Percentiles rank a stretch among this genome's conserved stretches.
Evolutionary conservation across 2,888 invertebrate species (phyloP).

Genomic region (Lasioglossum marginatum): DNA sequence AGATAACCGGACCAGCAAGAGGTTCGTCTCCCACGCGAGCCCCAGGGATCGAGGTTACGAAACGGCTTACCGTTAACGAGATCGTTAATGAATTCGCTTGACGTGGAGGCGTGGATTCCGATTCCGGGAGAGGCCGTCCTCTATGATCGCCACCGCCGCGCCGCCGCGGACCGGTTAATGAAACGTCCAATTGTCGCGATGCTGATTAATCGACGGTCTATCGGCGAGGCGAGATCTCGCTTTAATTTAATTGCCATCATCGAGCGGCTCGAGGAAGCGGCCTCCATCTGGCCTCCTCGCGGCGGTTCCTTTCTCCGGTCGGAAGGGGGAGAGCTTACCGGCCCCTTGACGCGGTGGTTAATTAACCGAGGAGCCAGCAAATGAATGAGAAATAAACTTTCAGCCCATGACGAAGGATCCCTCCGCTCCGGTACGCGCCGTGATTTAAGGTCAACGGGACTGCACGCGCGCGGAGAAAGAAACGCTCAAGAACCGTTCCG

Average conservation of each 20-base stretch:
- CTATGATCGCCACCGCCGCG: background rate
- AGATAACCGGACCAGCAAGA: background rate
- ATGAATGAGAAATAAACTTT: conserved; percentile 56
- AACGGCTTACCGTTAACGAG: conserved; percentile 18
- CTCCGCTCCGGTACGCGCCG: background rate
- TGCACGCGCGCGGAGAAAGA: background rate
- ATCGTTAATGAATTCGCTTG: conserved; percentile 46
- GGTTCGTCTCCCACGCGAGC: background rate
- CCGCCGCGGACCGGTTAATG: conserved; percentile 72
- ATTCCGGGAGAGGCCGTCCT: conserved; percentile 8
- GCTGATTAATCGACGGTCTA: conserved; percentile 81
- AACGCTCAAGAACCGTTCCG: background rate
- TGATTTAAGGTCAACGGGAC: conserved; percentile 20
- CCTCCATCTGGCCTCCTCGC: conserved; percentile 11
- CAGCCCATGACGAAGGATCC: conserved; percentile 25
- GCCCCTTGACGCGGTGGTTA: conserved; percentile 51
- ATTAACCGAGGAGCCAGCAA: conserved; percentile 57
- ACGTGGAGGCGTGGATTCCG: conserved; percentile 12
- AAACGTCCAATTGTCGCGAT: conserved; percentile 80
- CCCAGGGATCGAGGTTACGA: background rate
- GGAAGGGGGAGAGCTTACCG: conserved; percentile 14
- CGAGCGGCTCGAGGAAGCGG: conserved; percentile 52
- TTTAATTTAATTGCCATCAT: conserved; percentile 82
- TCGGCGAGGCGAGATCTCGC: conserved; percentile 77
- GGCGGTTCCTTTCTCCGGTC: conserved; percentile 26